These are phyloP conservation scores for Palythoa grandiflora DNA, from an alignment of 92 coral and sea anemone species.

Conservation along the genomic window DNA sequence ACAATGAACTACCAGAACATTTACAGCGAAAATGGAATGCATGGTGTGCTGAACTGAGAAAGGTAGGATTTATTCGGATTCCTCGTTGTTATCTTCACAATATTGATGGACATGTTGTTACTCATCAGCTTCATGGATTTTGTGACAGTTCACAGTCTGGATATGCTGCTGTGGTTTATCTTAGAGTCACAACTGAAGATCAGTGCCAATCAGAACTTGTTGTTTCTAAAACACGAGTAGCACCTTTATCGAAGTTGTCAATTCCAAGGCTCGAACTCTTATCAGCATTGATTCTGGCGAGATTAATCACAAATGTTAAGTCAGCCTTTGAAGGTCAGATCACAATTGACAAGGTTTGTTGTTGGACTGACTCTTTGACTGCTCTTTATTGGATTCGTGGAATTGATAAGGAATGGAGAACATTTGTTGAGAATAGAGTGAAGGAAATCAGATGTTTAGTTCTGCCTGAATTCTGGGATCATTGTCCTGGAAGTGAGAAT, in stretches of 20 bases:
- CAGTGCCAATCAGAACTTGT: constrained; percentile 29
- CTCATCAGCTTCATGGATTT: constrained; percentile 41
- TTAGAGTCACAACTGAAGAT: constrained; percentile 7
- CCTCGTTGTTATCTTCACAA: constrained; percentile 38
- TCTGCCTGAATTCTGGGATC: constrained; percentile 23
- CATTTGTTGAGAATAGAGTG: constrained; percentile 26
- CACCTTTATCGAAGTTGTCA: neutral
- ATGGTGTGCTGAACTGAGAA: constrained; percentile 22
- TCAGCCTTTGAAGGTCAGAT: neutral
- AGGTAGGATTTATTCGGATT: constrained; percentile 2
- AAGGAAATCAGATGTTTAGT: constrained; percentile 25
- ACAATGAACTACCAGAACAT: constrained; percentile 7
- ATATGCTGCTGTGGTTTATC: constrained; percentile 38
- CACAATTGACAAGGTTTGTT: neutral
- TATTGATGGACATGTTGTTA: neutral
- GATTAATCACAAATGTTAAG: neutral
- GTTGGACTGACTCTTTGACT: constrained; percentile 19
- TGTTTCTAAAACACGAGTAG: neutral
- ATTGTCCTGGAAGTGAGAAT: constrained; percentile 5
- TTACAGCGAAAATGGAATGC: constrained; percentile 22
- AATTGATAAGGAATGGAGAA: constrained; percentile 27
- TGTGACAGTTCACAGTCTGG: constrained; percentile 48
- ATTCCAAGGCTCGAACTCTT: constrained; percentile 2
- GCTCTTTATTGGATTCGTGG: constrained; percentile 31
- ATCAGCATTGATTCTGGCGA: constrained; percentile 4